Base-by-base conservation (phyloP, 2,888 invertebrate genomes). In the Nebria salina region DNA sequence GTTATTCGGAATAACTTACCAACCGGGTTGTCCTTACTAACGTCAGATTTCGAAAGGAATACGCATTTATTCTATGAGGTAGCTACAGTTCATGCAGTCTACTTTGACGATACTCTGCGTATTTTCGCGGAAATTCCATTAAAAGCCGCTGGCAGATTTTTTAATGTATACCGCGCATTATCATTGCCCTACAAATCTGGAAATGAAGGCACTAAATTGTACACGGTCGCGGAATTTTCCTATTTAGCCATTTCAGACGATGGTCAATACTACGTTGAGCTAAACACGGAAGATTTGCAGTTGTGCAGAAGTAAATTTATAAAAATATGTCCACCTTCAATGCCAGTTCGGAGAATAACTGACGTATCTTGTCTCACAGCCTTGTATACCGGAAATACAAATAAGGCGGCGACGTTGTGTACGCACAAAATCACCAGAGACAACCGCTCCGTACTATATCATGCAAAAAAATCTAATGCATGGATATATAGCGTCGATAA, bases 401-500 rank as follows among this genome's bases (percentile, higher is more conserved):
- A 74, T 5, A 2, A 43, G 11, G 25, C n/a, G 6, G 20, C 34
- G 15, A 20, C 6, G 15, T 1, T 65, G 15, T 80, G 80, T 68
- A 80, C 26, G 1, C 75, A 75, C 8, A 75, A 68, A 68, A 25
- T 80, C 15, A 34, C 75, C 7, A 9, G 20, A 4, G 54, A 80
- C 15, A 5, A 65, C 7, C n/a, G 42, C 9, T 75, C 80, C 6
- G 34, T 80, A 13, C 75, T 75, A 11, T 75, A 80, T 42, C 66
- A 66, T n/a, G 26, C 54, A 6, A 80, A 75, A n/a, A 65, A 80
- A 9, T 68, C 34, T 11, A 75, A 80, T 43, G 2, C 15, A 15
- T 80, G 80, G 80, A 75, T 80, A 13, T 80, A 80, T 65, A 80
- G 80, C 68, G 80, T 80, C 5, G n/a, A 80, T 9, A 25, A 54